phyloP scores from a whole-genome alignment of 2,113 vertebrate genomes.

The Indicator maculatus region DNA sequence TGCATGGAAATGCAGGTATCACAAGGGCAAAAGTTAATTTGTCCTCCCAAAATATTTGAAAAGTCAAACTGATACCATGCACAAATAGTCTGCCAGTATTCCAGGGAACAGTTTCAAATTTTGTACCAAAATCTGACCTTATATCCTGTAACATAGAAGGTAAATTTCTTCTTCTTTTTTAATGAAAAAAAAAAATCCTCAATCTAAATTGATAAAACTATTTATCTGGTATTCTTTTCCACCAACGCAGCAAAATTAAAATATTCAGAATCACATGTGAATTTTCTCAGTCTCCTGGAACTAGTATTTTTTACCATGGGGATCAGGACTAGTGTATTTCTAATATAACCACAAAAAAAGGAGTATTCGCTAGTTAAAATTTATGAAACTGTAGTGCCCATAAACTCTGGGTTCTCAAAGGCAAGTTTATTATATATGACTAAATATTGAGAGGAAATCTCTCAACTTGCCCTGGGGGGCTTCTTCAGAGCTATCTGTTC shows the following conservation, averaged over 20 bases:
- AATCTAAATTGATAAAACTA: background rate
- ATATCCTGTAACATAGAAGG: background rate
- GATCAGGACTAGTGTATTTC: background rate
- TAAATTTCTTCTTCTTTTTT: background rate
- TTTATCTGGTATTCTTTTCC: background rate
- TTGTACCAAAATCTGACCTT: background rate
- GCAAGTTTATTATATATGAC: background rate
- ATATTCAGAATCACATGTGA: background rate
- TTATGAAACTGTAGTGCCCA: background rate
- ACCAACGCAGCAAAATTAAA: background rate
- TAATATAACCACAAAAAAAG: background rate
- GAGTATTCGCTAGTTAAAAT: background rate
- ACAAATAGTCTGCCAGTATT: background rate
- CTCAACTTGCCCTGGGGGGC: background rate
- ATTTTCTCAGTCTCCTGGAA: background rate
- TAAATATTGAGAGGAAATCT: background rate
- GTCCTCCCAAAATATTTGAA: background rate
- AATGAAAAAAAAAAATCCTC: background rate
- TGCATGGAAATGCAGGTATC: background rate
- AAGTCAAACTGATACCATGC: background rate
- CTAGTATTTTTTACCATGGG: background rate
- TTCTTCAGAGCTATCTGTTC: background rate
- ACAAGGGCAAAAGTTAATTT: accelerated
- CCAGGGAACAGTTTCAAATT: accelerated
- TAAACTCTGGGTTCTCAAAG: background rate